These are phyloP conservation scores for Drosophila paranaensis DNA, from an alignment of 2,888 invertebrate species.

Conservation along the genomic window DNA sequence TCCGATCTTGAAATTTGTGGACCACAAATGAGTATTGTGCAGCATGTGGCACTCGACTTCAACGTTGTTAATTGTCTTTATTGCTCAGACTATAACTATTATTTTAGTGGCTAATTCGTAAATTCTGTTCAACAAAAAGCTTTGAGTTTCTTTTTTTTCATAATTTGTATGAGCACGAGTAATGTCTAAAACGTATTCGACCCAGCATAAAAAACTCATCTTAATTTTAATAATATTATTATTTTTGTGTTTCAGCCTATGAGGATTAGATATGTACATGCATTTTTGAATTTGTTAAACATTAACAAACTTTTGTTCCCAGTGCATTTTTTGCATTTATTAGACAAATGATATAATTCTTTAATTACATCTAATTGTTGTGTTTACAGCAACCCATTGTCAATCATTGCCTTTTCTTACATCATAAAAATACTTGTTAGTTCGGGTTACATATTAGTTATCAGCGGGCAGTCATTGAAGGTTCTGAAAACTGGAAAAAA, in stretches of 20 bases:
- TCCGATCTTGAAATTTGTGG: no score
- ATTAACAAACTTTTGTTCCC: no score
- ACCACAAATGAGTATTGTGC: neutral
- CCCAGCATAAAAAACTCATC: neutral
- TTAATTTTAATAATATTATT: no score
- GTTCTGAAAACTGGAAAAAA: neutral
- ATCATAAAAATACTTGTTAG: neutral
- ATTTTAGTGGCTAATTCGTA: neutral
- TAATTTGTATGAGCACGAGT: neutral
- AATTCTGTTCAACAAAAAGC: neutral
- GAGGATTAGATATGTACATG: no score
- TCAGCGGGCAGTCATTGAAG: neutral
- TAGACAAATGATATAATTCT: neutral
- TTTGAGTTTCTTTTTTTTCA: neutral
- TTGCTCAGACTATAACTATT: neutral
- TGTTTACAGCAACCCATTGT: neutral
- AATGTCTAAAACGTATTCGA: neutral
- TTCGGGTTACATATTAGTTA: neutral
- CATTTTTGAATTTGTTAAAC: neutral
- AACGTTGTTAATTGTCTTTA: neutral
- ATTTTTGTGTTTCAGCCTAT: no score
- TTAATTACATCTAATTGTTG: constrained; percentile 5
- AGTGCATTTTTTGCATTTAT: neutral
- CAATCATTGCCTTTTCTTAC: neutral
- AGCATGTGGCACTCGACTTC: neutral